These are phyloP conservation scores for Steinernema scapterisci DNA, from an alignment of 2,888 invertebrate species.

Conservation along the genomic window DNA sequence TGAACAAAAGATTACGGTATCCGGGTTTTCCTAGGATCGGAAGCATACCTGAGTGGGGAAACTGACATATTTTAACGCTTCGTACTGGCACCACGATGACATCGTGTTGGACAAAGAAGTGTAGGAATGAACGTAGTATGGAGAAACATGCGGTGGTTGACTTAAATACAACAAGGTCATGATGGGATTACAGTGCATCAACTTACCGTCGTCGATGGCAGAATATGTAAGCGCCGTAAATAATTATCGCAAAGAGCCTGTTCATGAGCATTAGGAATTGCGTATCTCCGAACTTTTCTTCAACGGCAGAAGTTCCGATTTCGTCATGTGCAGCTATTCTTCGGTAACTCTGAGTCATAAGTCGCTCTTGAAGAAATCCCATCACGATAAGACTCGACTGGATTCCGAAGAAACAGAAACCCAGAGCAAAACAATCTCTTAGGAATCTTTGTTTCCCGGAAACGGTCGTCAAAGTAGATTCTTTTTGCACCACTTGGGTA, in stretches of 20 bases:
- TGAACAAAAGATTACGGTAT: constrained; percentile 67
- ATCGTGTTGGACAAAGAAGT: constrained; percentile 95
- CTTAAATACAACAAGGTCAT: constrained; percentile 45
- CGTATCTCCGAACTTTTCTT: constrained; percentile 83
- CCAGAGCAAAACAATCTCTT: constrained; percentile 68
- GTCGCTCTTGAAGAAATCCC: constrained; percentile 93
- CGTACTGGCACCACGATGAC: constrained; percentile 99
- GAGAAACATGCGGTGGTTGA: constrained; percentile 79
- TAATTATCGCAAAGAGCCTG: constrained; percentile 76
- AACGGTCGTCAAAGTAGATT: neutral
- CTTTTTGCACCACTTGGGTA: neutral
- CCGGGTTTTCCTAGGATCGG: too few species aligned
- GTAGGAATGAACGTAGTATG: constrained; percentile 90
- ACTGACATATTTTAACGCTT: constrained; percentile 94
- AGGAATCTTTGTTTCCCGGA: constrained; percentile 35
- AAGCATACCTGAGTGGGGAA: constrained; percentile 91
- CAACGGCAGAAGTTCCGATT: constrained; percentile 48
- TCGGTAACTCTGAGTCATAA: constrained; percentile 79
- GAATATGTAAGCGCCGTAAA: constrained; percentile 66
- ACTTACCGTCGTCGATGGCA: constrained; percentile 50
- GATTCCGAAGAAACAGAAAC: constrained; percentile 81
- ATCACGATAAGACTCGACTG: constrained; percentile 84
- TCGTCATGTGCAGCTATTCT: neutral
- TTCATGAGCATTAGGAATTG: constrained; percentile 96
- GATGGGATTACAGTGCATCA: neutral